Percentiles rank a stretch among this genome's conserved stretches.
These are phyloP conservation scores for Oppia nitens DNA, from an alignment of 1,140 invertebrate genomes.

Conservation along the genomic window DNA sequence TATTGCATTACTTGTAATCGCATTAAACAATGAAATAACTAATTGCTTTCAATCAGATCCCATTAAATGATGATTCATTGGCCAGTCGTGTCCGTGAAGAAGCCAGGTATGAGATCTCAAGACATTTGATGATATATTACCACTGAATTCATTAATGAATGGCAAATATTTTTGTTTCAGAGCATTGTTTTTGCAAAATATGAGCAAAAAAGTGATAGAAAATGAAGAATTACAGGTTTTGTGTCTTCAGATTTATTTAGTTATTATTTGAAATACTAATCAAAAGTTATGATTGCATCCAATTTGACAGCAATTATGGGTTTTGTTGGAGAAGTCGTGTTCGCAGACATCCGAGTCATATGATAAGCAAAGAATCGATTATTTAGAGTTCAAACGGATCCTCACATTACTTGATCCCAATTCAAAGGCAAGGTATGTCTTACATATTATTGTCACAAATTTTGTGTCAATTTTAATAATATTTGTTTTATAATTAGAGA, in stretches of 20 bases:
- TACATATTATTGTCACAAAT: constrained; percentile 6
- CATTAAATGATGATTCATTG: not conserved
- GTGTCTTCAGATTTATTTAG: not conserved
- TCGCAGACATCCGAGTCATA: constrained; percentile 46
- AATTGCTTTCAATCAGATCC: not conserved
- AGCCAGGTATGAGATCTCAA: not conserved
- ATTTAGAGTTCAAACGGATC: constrained; percentile 62
- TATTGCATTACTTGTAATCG: not conserved
- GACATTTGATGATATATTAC: not conserved
- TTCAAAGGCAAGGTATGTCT: constrained; percentile 38
- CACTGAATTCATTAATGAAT: not conserved
- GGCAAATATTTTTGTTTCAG: constrained; percentile 25
- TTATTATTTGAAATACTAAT: not conserved
- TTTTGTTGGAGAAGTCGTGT: constrained; percentile 51
- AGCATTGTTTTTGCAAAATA: constrained; percentile 62
- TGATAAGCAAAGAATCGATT: constrained; percentile 67
- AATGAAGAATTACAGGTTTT: constrained; percentile 62
- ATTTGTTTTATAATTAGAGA: constrained; percentile 30
- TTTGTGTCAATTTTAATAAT: constrained; percentile 3
- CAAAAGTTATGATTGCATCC: too few relatives aligned
- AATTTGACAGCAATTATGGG: constrained; percentile 46
- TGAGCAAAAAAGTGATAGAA: constrained; percentile 60
- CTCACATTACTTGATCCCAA: constrained; percentile 43
- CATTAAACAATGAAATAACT: not conserved
- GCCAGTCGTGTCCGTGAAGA: not conserved